Base-by-base conservation (phyloP, 1,140 invertebrate species). In the Homalodisca vitripennis region DNA sequence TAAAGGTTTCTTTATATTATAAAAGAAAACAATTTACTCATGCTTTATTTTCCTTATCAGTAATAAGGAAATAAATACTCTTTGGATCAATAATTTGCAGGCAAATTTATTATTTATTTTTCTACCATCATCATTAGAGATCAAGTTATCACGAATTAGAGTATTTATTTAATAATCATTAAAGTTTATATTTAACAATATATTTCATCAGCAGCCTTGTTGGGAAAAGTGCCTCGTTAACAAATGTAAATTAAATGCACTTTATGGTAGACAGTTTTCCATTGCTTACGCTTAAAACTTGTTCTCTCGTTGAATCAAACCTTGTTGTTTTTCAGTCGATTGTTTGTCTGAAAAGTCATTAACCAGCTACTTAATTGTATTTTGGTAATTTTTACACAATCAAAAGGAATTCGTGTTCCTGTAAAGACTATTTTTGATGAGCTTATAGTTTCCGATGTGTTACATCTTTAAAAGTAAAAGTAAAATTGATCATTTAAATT, bases 371-470 rank as follows among this genome's bases (percentile, higher is more conserved):
- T 51, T 51, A 51, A 51, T 14, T 51, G 48, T 51, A 51, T 51
- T 51, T 51, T 51, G 48, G 48, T 51, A 51, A 51, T 51, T 51
- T 51, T 51, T 51, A 17, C 22, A 51, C 48, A 51, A 51, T 51
- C 48, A 51, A 51, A 51, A 51, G n/a, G 48, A 51, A 51, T n/a
- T 20, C 3, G n/a, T 3, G 48, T 51, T 51, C 48, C 48, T 51
- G 48, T 51, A 51, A 51, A 51, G 48, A 51, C 48, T 51, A 51
- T 51, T 51, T 41, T 51, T 12, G 22, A 12, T 10, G 48, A 51
- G 48, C 48, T 51, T 51, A 51, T 51, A 51, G 48, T 51, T 51
- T 51, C 22, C n/a, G n/a, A n/a, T n/a, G n/a, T n/a, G n/a, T n/a
- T n/a, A n/a, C n/a, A n/a, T n/a, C n/a, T n/a, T n/a, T n/a, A n/a